Evolutionary conservation across 2,113 vertebrate genomes (phyloP), one percentile per base, ranked within the genome.

Genomic region (Malaclemys terrapin): DNA sequence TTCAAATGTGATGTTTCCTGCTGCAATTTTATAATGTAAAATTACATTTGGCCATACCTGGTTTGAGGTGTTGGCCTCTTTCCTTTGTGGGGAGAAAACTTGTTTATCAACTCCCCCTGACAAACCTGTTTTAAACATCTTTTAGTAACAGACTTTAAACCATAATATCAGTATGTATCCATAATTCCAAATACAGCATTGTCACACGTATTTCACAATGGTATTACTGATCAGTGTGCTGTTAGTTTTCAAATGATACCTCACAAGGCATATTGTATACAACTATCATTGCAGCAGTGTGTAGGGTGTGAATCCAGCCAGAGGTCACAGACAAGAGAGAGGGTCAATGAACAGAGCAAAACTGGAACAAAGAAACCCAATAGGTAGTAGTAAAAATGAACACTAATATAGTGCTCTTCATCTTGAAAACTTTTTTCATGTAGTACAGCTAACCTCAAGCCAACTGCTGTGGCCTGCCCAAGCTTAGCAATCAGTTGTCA

Each of bases 401-500:
- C 94, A 6, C n/a, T 89, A 57, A 42, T 78, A 29, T 50, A 72
- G 53, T n/a, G 6, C 16, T 85, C 47, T 93, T 91, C 80, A 50
- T 90, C 49, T 50, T 59, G 78, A 75, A 24, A 83, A 45, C 25
- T 62, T 83, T 54, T 92, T 89, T 84, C 90, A 89, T 35, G 72
- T 82, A 49, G 76, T 56, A 90, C 38, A 0, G 0, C 17, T 86
- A 84, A 38, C 42, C 53, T 1, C 85, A 72, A 89, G 31, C 0
- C 8, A 72, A 6, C 19, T 45, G 29, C 53, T 93, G 2, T 87
- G 91, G 90, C 56, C 38, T 82, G 76, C 79, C 8, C 35, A 69
- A 35, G 16, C 17, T 91, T 82, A 94, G 87, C 87, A 89, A 82
- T 94, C 54, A 89, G 54, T 45, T 92, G 20, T 45, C 79, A 87